Conservation (phyloP, 2,888 invertebrate species). For the Bellardia pandia region DNA sequence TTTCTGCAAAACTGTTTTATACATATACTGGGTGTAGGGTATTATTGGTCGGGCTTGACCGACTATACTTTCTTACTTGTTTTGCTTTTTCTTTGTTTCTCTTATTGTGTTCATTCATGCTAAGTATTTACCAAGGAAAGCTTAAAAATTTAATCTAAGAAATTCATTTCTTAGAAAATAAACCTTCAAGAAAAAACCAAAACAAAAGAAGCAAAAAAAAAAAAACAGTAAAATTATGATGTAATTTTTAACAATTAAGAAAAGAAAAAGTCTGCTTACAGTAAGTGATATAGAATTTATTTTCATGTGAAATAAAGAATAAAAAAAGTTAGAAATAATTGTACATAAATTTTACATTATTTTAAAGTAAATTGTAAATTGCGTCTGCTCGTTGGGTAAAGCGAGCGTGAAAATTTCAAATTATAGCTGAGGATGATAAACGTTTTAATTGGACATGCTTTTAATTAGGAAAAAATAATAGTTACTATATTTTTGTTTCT, state of each 20-base stretch:
- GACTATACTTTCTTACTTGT: too few species aligned
- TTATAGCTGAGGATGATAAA: neutral
- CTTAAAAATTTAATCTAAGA: conserved; percentile 19
- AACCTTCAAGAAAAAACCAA: neutral
- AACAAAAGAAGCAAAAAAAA: neutral
- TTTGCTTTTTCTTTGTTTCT: neutral
- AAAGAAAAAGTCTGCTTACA: conserved; percentile 1
- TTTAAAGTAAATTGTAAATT: neutral
- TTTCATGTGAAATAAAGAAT: neutral
- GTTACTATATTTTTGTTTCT: neutral
- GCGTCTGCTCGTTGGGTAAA: neutral
- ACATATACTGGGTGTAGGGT: too few species aligned
- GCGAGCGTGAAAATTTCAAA: neutral
- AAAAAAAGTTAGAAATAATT: neutral
- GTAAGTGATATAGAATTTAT: neutral
- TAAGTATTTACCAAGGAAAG: neutral
- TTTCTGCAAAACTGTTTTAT: too few species aligned
- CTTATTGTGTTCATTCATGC: neutral
- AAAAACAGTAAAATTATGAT: neutral
- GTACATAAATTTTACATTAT: neutral
- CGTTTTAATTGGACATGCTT: conserved; percentile 18
- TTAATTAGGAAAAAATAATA: neutral
- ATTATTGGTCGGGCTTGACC: too few species aligned
- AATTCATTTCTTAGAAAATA: conserved; percentile 25
- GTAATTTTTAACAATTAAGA: conserved; percentile 1